Evolutionary conservation across 2,797 vertebrate genomes (phyloP).

Genomic region (Crocidura indochinensis): DNA sequence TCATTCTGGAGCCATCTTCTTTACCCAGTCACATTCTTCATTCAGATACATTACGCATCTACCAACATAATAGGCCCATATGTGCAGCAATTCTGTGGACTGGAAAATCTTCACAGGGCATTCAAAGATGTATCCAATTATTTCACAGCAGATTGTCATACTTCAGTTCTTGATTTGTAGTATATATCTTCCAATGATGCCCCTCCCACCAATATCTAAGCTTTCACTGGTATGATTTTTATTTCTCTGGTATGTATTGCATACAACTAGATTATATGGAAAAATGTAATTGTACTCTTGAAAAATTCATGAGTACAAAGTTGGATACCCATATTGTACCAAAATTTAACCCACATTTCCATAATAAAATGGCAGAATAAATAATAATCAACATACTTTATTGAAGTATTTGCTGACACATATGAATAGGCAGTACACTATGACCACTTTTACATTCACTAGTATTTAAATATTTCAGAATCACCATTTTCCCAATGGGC

Average conservation of each 20-base stretch:
- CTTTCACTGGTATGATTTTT: neutral
- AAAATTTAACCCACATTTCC: neutral
- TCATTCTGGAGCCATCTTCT: neutral
- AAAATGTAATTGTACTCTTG: neutral
- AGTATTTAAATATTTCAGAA: neutral
- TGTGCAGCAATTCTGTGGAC: neutral
- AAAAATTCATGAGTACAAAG: neutral
- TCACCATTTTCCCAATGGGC: too few species aligned
- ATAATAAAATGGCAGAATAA: neutral
- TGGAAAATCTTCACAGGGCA: neutral
- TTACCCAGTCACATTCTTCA: neutral
- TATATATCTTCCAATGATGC: neutral
- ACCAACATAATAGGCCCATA: neutral
- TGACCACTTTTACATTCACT: neutral
- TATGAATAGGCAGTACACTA: neutral
- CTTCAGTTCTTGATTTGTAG: neutral
- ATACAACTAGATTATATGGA: neutral
- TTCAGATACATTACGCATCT: conserved; percentile 2
- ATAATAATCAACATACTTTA: neutral
- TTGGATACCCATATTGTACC: neutral
- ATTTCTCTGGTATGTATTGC: fast-evolving
- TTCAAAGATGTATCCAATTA: neutral
- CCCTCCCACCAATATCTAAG: neutral
- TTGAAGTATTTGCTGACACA: neutral
- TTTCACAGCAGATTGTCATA: neutral